Conservation (phyloP, 23 tunicate species). For the Trididemnum miniatum region DNA sequence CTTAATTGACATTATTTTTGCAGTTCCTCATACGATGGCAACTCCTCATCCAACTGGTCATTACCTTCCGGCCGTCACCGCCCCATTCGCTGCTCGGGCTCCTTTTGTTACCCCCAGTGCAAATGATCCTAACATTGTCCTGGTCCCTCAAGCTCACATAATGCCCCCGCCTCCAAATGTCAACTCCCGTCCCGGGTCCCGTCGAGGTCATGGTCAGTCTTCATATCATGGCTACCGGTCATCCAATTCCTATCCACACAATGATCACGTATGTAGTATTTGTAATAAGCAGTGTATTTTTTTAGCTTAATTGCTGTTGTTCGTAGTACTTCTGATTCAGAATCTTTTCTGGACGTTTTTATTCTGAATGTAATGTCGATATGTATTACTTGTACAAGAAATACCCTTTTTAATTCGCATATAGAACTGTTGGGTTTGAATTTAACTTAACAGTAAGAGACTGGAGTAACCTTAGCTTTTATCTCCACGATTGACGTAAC, state of each 20-base stretch:
- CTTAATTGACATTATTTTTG: too few species aligned
- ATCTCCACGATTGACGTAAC: too few species aligned
- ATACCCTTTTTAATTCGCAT: too few species aligned
- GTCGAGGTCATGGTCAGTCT: conserved; percentile 1
- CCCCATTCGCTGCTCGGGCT: conserved; percentile 16
- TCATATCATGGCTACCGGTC: neutral
- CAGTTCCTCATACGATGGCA: conserved; percentile 23
- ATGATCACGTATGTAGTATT: conserved; percentile 1
- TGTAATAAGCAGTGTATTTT: too few species aligned
- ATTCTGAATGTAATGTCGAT: too few species aligned
- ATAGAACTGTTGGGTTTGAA: too few species aligned
- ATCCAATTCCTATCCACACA: neutral
- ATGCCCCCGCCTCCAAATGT: conserved; percentile 1
- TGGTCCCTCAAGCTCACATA: conserved; percentile 4
- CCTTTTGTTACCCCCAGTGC: conserved; percentile 48
- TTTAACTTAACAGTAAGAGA: too few species aligned
- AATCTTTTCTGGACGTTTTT: too few species aligned
- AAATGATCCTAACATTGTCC: conserved; percentile 13
- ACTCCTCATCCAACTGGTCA: conserved; percentile 19
- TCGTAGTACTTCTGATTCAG: too few species aligned
- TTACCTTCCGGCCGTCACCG: conserved; percentile 40
- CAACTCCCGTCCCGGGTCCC: neutral
- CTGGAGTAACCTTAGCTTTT: too few species aligned
- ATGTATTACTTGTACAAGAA: too few species aligned
- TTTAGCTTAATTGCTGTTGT: too few species aligned